phyloP scores from a whole-genome alignment of 1,140 invertebrate species.

The Amphibalanus amphitrite region DNA sequence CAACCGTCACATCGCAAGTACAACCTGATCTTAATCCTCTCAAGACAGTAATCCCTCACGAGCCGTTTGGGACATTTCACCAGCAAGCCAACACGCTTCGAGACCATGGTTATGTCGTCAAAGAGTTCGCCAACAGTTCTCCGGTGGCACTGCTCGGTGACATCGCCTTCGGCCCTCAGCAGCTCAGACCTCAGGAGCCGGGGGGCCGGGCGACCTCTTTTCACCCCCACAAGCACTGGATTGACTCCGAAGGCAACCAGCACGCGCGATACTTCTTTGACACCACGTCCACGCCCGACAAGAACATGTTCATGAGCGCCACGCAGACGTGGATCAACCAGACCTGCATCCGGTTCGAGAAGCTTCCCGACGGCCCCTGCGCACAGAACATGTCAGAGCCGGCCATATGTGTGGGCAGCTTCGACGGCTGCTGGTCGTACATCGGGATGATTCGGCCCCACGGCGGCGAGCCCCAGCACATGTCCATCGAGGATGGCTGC shows the following conservation, averaged over 20 bases:
- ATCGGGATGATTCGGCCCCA: neutral
- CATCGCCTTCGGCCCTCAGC: neutral
- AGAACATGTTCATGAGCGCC: neutral
- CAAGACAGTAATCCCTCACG: no score
- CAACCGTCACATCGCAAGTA: no score
- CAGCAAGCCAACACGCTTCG: neutral
- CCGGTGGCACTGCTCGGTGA: neutral
- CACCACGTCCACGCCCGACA: neutral
- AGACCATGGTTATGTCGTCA: neutral
- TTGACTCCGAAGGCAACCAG: neutral
- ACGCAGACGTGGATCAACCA: neutral
- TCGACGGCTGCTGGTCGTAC: neutral
- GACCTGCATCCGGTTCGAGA: neutral
- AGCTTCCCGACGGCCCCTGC: neutral
- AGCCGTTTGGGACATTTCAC: no score
- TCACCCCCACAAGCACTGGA: neutral
- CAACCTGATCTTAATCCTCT: no score
- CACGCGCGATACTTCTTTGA: neutral
- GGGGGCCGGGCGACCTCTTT: neutral
- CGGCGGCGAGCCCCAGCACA: neutral
- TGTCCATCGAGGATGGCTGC: neutral
- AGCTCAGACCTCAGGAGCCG: neutral
- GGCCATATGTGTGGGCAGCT: neutral
- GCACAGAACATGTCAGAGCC: neutral
- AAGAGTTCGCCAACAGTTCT: neutral